Percentiles rank a stretch among this genome's conserved stretches.
phyloP scores from a whole-genome alignment of 2,797 vertebrate species.

The Ptychobarbus kaznakovi region DNA sequence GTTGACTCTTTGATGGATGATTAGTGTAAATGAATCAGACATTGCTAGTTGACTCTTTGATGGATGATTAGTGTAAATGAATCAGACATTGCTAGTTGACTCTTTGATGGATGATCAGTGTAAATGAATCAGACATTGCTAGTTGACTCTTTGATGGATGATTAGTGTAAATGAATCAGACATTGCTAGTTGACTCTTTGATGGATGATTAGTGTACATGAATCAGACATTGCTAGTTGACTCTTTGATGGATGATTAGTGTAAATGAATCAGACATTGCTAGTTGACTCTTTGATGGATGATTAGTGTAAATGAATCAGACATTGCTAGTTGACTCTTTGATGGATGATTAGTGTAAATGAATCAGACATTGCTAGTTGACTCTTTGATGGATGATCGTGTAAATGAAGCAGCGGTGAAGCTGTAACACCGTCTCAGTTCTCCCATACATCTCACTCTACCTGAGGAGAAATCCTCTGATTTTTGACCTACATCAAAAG shows the following conservation, averaged over 20 bases:
- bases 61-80: neutral
- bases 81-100: neutral
- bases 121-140: neutral
- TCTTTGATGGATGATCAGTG: neutral
- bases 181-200: neutral
- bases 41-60: neutral
- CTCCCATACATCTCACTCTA: slow-evolving; percentile 38
- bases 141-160: neutral
- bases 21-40: neutral
- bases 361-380: too few species aligned
- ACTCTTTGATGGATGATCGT: neutral
- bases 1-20: neutral
- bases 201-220: neutral
- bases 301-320: neutral
- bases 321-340: neutral
- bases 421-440: neutral
- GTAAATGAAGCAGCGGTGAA: neutral
- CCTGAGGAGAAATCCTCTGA: slow-evolving; percentile 58
- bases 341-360: neutral
- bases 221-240: neutral
- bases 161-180: neutral
- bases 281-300: neutral
- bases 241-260: neutral
- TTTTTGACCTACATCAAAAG: slow-evolving; percentile 77
- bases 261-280: neutral